Conservation (phyloP, 2,797 vertebrate genomes). For the Manis pentadactyla region DNA sequence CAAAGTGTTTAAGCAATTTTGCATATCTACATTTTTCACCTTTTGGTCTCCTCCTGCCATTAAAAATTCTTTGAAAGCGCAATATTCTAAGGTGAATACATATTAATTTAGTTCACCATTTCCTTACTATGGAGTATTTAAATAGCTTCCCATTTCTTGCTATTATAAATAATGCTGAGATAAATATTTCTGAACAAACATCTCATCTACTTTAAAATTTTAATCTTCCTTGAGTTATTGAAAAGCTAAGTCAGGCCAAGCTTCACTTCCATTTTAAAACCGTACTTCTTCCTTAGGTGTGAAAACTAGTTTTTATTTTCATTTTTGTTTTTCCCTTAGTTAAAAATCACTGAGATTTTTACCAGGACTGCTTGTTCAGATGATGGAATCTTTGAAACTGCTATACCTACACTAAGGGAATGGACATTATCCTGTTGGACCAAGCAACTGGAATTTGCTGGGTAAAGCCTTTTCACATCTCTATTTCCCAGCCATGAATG, state of each 20-base stretch:
- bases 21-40: constrained; percentile 8
- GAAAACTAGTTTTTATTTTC: constrained; percentile 31
- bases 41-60: neutral
- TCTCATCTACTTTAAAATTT: constrained; percentile 25
- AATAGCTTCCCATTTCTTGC: constrained; percentile 17
- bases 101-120: neutral
- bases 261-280: constrained; percentile 22
- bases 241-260: constrained; percentile 8
- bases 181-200: neutral
- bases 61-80: constrained; percentile 7
- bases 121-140: neutral
- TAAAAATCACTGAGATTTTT: constrained; percentile 29
- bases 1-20: constrained; percentile 36
- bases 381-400: constrained; percentile 15
- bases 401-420: neutral
- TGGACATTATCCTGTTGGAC: neutral
- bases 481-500: neutral
- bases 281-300: neutral
- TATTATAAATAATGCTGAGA: constrained; percentile 26
- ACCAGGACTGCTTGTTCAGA: neutral
- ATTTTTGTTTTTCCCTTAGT: neutral
- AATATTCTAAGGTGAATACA: neutral
- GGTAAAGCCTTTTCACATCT: neutral
- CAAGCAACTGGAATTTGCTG: constrained; percentile 52
- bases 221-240: constrained; percentile 14